Percentiles rank a stretch among this genome's conserved stretches.
These are phyloP conservation scores for Molossus molossus DNA, from an alignment of 2,797 vertebrate species.

Conservation along the genomic window DNA sequence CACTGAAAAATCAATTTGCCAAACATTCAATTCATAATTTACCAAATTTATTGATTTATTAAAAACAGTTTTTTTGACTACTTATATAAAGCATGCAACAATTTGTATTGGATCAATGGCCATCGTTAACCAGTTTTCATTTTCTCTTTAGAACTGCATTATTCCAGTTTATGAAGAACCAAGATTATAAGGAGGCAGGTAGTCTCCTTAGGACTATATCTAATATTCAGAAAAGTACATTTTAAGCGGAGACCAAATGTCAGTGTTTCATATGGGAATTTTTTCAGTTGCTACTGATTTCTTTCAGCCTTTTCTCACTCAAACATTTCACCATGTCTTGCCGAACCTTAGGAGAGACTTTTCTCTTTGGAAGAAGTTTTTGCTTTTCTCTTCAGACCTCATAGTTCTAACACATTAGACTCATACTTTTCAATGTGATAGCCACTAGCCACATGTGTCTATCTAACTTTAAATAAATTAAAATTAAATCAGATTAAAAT, in stretches of 20 bases:
- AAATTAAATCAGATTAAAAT: conserved; percentile 40
- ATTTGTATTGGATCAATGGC: not conserved
- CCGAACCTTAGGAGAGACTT: not conserved
- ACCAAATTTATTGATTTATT: conserved; percentile 18
- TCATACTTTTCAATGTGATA: not conserved
- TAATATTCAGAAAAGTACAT: conserved; percentile 13
- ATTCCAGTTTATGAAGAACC: conserved; percentile 42
- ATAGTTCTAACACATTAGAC: not conserved
- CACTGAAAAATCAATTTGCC: not conserved
- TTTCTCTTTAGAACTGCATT: not conserved
- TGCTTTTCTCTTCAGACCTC: not conserved
- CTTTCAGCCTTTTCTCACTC: not conserved
- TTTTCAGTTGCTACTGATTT: not conserved
- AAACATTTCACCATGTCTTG: not conserved
- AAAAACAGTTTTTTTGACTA: not conserved
- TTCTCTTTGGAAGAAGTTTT: not conserved
- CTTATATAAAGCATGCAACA: not conserved
- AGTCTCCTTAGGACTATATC: not conserved
- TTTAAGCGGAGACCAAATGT: not conserved
- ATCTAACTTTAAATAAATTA: not conserved
- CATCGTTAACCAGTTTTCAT: not conserved
- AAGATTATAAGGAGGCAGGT: not conserved
- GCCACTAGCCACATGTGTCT: not conserved
- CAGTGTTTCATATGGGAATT: not conserved
- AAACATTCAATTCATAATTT: conserved; percentile 26